phyloP scores from a whole-genome alignment of 2,888 invertebrate genomes.

The Pinctada fucata region DNA sequence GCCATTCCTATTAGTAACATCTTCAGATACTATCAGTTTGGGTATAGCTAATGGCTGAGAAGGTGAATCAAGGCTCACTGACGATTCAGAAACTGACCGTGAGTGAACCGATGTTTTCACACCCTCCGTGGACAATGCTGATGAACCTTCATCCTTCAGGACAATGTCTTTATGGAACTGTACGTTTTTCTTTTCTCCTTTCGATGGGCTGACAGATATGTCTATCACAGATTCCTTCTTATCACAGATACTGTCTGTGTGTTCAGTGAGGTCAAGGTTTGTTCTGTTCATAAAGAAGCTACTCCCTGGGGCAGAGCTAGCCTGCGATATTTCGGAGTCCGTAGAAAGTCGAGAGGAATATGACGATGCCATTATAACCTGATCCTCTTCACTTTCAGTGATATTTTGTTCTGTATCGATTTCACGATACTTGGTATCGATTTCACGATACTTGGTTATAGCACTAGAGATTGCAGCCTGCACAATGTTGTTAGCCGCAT shows the following conservation, averaged over 20 bases:
- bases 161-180: conserved; percentile 8
- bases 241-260: neutral
- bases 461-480: conserved; percentile 2
- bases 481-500: neutral
- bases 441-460: neutral
- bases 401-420: neutral
- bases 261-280: neutral
- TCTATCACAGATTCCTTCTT: neutral
- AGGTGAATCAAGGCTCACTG: conserved; percentile 14
- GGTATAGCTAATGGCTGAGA: conserved; percentile 1
- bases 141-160: conserved; percentile 3
- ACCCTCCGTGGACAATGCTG: neutral
- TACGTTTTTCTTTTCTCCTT: neutral
- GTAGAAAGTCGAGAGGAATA: neutral
- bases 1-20: neutral
- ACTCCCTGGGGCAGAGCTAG: neutral
- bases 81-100: conserved; percentile 12
- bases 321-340: neutral
- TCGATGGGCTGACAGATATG: neutral
- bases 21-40: conserved; percentile 18
- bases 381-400: neutral
- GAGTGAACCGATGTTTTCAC: conserved; percentile 11
- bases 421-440: neutral
- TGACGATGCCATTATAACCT: neutral
- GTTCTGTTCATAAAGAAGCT: neutral